Evolutionary conservation across 2,113 vertebrate species (phyloP), one percentile per base, ranked within the genome.

Genomic region (Catharus bicknelli): DNA sequence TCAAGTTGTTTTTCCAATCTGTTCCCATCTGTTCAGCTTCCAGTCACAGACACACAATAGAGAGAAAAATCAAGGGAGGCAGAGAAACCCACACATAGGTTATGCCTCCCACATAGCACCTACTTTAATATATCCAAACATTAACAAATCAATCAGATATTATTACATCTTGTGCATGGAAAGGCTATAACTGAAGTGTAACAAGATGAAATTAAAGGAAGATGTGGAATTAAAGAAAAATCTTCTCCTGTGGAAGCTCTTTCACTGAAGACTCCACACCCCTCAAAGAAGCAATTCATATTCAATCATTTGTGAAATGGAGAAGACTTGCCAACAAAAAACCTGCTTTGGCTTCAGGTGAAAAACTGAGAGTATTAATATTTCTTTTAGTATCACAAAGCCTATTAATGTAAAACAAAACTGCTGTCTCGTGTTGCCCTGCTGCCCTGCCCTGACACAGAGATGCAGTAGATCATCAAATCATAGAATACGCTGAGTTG

Each of bases 281-380:
- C 55, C 67, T 85, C 79, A 63, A 73, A 92, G 51, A 53, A 80
- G 51, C 0, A 0, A 75, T 76, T 82, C 38, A 45, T 63, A 58
- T 54, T 88, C 62, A 27, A 1, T 54, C 30, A 86, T 50, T 74
- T 86, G 72, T 40, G 63, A 90, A 93, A 90, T 43, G 40, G 70
- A 57, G 73, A 82, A 88, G 50, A 79, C 67, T 83, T 74, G 57
- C 53, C 43, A 90, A 45, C 55, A 96, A 93, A 50, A 95, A 83
- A 83, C 54, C 64, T 79, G 62, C 54, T 64, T 78, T 91, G 77
- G 87, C 57, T 90, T 94, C 77, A 66, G 29, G 40, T 77, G 86
- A 62, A 50, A n/a, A 77, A 32, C 40, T 48, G 63, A 43, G 27
- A 76, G 19, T 16, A 30, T 36, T 70, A 68, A 38, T 91, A 88